Evolutionary conservation across 2,797 vertebrate genomes (phyloP).

Genomic region (Geotria australis): DNA sequence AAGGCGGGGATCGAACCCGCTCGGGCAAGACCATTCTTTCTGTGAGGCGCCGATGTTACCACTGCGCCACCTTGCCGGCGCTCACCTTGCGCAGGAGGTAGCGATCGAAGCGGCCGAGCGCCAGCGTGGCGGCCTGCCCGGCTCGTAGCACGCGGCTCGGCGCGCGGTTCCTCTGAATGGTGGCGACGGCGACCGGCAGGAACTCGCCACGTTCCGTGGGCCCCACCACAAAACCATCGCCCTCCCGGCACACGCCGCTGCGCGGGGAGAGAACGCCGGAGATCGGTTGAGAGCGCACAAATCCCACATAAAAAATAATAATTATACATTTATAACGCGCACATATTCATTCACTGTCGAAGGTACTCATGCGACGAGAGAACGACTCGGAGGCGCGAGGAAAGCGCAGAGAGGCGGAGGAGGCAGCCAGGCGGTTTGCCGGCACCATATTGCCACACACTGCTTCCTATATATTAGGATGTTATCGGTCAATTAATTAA

Average conservation of each 20-base stretch:
- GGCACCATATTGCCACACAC: no score
- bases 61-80: no score
- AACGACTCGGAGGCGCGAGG: no score
- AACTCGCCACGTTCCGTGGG: conserved; percentile 62
- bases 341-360: no score
- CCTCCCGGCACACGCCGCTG: conserved; percentile 87
- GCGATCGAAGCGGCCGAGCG: conserved; percentile 59
- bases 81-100: conserved; percentile 65
- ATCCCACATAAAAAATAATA: neutral
- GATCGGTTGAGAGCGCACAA: conserved; percentile 1
- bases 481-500: no score
- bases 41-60: no score
- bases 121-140: conserved; percentile 74
- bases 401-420: no score
- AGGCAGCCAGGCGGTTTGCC: no score
- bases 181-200: conserved; percentile 47
- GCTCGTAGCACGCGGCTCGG: conserved; percentile 65
- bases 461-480: no score
- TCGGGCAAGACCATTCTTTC: no score
- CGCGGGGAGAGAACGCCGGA: conserved; percentile 1
- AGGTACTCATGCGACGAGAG: no score
- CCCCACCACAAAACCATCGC: conserved; percentile 66
- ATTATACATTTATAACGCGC: neutral
- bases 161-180: conserved; percentile 85
- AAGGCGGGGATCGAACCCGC: no score